Conservation (phyloP, 2,888 invertebrate genomes). For the Choreutis nemorana region DNA sequence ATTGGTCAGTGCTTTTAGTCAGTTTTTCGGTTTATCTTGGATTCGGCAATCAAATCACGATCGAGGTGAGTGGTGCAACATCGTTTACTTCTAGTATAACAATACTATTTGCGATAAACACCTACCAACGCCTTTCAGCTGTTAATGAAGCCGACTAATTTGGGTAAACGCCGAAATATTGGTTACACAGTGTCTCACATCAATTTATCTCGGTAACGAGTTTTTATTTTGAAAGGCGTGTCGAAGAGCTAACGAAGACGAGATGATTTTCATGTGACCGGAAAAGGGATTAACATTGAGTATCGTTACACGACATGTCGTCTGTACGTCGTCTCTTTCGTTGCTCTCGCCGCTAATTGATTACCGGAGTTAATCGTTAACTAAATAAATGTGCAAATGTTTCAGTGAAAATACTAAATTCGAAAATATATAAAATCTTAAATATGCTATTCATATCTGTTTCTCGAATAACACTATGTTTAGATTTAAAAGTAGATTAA, state of each 20-base stretch:
- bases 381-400: too few species aligned
- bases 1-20: constrained; percentile 11
- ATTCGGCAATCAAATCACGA: constrained; percentile 16
- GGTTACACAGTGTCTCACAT: constrained; percentile 11
- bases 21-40: too few species aligned
- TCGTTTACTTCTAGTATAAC: constrained; percentile 21
- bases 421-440: too few species aligned
- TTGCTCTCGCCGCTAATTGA: constrained; percentile 34
- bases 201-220: constrained; percentile 12
- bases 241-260: too few species aligned
- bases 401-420: too few species aligned
- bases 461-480: too few species aligned
- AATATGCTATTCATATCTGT: too few species aligned
- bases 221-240: constrained; percentile 11
- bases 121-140: constrained; percentile 2
- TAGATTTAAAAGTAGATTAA: too few species aligned
- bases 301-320: too few species aligned
- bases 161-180: constrained; percentile 8
- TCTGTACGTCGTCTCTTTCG: too few species aligned
- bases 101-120: constrained; percentile 11
- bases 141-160: background rate
- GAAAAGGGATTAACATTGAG: too few species aligned
- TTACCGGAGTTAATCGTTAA: constrained; percentile 46
- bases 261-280: too few species aligned
- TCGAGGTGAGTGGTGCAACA: constrained; percentile 34